phyloP scores from a whole-genome alignment of 2,113 vertebrate genomes.

The Aleadryas rufinucha region DNA sequence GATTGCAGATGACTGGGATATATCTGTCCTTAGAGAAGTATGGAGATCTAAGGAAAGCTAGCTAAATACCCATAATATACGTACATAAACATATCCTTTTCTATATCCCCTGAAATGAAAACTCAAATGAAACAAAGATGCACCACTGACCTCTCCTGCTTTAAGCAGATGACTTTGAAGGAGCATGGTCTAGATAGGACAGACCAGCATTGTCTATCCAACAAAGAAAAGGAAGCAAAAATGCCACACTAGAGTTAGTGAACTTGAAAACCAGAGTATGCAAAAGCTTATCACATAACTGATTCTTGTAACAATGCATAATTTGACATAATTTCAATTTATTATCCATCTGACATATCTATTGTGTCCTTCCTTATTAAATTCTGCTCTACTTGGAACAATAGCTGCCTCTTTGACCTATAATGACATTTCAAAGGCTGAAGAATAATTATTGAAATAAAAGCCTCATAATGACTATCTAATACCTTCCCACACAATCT shows the following conservation, averaged over 20 bases:
- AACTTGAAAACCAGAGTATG: neutral
- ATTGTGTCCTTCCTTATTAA: constrained; percentile 43
- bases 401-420: constrained; percentile 64
- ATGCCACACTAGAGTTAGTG: neutral
- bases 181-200: neutral
- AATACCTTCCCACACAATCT: constrained; percentile 51
- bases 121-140: neutral
- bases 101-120: neutral
- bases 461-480: constrained; percentile 62
- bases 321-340: neutral
- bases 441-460: constrained; percentile 75
- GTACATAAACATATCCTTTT: neutral
- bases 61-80: neutral
- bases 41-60: neutral
- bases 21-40: neutral
- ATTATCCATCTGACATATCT: neutral
- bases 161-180: neutral
- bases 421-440: constrained; percentile 67
- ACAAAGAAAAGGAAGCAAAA: neutral
- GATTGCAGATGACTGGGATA: neutral
- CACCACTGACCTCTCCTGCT: neutral
- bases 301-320: neutral
- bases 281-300: neutral
- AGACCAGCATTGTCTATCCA: neutral
- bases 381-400: constrained; percentile 57